A percentile compares a stretch with the other conserved stretches of the same genome.
phyloP scores from a whole-genome alignment of 2,797 vertebrate species.

The Bryconaethiops microstoma region DNA sequence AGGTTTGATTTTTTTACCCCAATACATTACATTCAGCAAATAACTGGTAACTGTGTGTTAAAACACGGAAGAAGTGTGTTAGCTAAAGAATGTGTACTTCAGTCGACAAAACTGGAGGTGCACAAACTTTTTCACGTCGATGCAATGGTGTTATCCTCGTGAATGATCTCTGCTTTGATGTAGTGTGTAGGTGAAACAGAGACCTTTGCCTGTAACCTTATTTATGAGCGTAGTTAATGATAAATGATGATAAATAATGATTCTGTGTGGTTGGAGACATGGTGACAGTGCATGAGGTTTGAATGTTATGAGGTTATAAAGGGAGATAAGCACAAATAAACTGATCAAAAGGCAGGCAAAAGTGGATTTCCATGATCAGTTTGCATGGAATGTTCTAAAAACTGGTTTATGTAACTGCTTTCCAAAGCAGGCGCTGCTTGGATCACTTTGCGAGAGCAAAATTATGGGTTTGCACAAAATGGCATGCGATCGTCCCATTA shows the following conservation, averaged over 20 bases:
- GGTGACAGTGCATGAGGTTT: slow-evolving; percentile 59
- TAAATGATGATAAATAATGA: background rate
- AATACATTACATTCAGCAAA: too few relatives aligned
- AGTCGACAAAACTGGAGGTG: too few relatives aligned
- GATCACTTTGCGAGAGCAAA: background rate
- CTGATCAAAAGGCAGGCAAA: background rate
- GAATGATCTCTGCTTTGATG: background rate
- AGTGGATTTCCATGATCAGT: background rate
- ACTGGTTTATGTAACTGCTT: background rate
- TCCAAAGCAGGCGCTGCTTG: background rate
- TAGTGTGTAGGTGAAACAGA: background rate
- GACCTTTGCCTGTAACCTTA: background rate
- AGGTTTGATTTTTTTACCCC: too few relatives aligned
- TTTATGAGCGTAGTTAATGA: background rate
- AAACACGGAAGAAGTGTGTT: too few relatives aligned
- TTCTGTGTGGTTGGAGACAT: background rate
- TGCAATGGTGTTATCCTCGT: too few relatives aligned
- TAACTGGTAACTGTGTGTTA: too few relatives aligned
- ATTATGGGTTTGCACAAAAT: slow-evolving; percentile 11
- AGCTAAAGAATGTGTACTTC: too few relatives aligned
- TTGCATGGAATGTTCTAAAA: background rate
- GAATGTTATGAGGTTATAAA: slow-evolving; percentile 42
- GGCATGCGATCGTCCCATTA: background rate
- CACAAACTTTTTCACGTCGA: too few relatives aligned
- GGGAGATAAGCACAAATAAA: slow-evolving; percentile 33